Conservation (phyloP, 2,888 invertebrate genomes). For the Eucera pruinosa region DNA sequence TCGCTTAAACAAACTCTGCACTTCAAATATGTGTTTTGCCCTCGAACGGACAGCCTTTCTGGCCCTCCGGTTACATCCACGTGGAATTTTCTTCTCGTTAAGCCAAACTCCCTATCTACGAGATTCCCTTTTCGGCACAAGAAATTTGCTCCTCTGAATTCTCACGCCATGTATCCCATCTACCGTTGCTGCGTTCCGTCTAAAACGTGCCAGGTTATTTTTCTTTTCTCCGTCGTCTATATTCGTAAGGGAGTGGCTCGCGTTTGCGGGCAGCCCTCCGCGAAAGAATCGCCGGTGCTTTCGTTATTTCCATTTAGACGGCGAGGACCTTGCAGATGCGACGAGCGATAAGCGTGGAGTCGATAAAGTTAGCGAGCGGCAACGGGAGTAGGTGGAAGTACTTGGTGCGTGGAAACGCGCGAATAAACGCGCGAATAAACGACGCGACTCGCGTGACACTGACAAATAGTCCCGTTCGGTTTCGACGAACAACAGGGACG, state of each 20-base stretch:
- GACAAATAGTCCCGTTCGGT: constrained; percentile 54
- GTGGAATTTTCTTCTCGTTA: constrained; percentile 16
- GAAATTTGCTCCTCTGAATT: too few relatives aligned
- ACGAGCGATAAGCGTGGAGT: constrained; percentile 24
- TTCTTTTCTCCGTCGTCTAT: background rate
- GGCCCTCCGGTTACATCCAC: background rate
- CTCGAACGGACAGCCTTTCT: background rate
- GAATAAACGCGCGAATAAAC: too few relatives aligned
- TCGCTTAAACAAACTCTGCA: background rate
- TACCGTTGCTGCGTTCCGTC: background rate
- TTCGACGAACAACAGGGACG: constrained; percentile 26
- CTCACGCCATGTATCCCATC: constrained; percentile 2
- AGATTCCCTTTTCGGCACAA: constrained; percentile 1
- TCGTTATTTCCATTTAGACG: too few relatives aligned
- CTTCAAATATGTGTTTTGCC: constrained; percentile 16
- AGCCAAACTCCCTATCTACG: background rate
- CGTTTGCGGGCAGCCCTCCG: background rate
- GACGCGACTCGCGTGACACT: constrained; percentile 26
- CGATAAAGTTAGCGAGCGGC: background rate
- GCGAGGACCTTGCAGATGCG: background rate
- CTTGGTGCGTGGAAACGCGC: background rate
- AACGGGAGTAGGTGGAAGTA: background rate
- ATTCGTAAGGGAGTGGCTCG: too few relatives aligned
- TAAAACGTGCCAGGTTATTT: background rate
- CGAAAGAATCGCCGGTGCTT: too few relatives aligned